Conservation (phyloP, 2,797 vertebrate genomes). For the Gymnopithys bicolor region DNA sequence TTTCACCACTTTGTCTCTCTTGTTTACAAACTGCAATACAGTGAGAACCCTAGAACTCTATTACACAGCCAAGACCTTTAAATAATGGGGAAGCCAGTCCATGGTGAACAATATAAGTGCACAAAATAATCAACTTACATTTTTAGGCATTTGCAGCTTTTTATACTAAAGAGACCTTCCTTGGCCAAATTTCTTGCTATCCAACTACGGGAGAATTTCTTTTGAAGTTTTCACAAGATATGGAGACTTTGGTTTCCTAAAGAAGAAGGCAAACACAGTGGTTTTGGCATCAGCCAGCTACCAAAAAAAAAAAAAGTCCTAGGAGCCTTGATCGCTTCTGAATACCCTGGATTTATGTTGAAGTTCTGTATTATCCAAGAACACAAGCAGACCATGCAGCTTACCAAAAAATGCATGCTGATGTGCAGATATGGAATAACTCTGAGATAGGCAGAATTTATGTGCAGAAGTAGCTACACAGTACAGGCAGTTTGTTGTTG, state of each 20-base stretch:
- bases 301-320: background rate
- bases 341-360: background rate
- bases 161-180: background rate
- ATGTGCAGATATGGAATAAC: background rate
- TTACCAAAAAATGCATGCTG: background rate
- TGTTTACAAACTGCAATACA: background rate
- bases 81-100: background rate
- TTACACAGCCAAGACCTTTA: background rate
- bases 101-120: background rate
- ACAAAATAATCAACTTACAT: background rate
- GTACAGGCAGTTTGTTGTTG: background rate
- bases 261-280: background rate
- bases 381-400: background rate
- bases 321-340: rapidly evolving
- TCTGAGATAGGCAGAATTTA: background rate
- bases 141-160: background rate
- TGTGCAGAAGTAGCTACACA: background rate
- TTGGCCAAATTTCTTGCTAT: background rate
- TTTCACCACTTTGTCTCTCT: rapidly evolving
- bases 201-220: background rate
- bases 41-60: background rate
- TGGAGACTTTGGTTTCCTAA: background rate
- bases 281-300: background rate
- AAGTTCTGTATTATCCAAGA: background rate
- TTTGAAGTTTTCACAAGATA: background rate